phyloP scores from a whole-genome alignment of 2,888 invertebrate species.

The Macrosiphum euphorbiae region DNA sequence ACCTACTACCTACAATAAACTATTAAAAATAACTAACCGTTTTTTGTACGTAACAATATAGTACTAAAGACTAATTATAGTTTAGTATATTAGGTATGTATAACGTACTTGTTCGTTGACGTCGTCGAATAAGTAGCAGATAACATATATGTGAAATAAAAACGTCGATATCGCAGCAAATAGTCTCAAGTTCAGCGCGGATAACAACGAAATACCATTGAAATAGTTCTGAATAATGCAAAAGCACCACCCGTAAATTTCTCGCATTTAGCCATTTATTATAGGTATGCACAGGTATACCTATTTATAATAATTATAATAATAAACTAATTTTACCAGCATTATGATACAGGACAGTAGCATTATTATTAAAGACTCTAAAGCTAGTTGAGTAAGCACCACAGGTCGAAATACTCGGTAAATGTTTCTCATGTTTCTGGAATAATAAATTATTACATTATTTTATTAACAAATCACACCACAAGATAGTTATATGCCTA shows the following conservation, averaged over 20 bases:
- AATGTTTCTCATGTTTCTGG: constrained; percentile 21
- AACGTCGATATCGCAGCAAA: background rate
- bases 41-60: background rate
- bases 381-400: background rate
- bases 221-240: constrained; percentile 3
- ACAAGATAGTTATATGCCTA: background rate
- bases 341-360: background rate
- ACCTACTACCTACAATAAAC: background rate
- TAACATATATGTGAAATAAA: background rate
- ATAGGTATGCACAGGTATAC: background rate
- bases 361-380: background rate
- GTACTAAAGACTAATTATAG: background rate
- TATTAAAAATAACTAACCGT: background rate
- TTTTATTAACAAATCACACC: background rate
- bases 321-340: constrained; percentile 21
- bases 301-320: background rate
- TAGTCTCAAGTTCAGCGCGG: background rate
- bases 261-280: background rate
- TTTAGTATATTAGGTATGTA: background rate
- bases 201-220: background rate
- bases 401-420: constrained; percentile 21
- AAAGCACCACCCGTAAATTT: background rate
- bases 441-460: background rate
- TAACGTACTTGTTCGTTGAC: background rate
- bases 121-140: background rate